Evolutionary conservation across 2,888 invertebrate genomes (phyloP).

Genomic region (Andrena chrysosceles): DNA sequence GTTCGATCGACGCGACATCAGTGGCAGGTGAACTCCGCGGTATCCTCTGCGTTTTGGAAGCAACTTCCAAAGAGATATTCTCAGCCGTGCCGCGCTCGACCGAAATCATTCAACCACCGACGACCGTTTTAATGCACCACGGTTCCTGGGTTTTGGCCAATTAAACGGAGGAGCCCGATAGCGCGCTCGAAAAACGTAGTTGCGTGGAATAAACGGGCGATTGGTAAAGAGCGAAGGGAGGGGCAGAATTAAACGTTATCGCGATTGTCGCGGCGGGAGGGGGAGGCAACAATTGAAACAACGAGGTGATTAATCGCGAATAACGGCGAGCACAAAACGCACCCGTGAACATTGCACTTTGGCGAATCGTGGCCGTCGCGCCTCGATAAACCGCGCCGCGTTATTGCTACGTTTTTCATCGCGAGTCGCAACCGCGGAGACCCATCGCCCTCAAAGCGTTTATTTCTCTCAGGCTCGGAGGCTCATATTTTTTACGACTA

Average conservation of each 20-base stretch:
- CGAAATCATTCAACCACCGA: not conserved
- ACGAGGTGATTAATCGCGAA: conserved; percentile 45
- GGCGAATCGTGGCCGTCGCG: conserved; percentile 18
- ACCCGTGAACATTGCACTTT: conserved; percentile 20
- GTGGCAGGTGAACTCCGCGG: not conserved
- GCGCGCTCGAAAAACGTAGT: conserved; percentile 21
- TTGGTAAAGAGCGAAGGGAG: not conserved
- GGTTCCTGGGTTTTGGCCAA: not conserved
- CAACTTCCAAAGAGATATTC: not conserved
- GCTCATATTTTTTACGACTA: conserved; percentile 55
- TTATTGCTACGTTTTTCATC: conserved; percentile 50
- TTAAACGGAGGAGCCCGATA: conserved; percentile 3
- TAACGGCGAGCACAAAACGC: conserved; percentile 25
- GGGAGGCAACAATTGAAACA: conserved; percentile 28
- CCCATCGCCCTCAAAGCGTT: conserved; percentile 34
- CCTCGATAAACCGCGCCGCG: conserved; percentile 23
- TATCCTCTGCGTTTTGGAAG: not conserved
- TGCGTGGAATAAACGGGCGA: conserved; percentile 11
- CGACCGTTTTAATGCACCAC: not conserved
- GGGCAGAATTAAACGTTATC: conserved; percentile 21
- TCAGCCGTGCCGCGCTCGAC: not conserved
- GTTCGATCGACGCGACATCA: not conserved
- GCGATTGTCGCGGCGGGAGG: not conserved
- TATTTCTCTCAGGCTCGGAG: conserved; percentile 30
- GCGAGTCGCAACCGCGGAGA: not conserved